Base-by-base conservation (phyloP, 92 coral and sea anemone species). In the Palythoa grandis region DNA sequence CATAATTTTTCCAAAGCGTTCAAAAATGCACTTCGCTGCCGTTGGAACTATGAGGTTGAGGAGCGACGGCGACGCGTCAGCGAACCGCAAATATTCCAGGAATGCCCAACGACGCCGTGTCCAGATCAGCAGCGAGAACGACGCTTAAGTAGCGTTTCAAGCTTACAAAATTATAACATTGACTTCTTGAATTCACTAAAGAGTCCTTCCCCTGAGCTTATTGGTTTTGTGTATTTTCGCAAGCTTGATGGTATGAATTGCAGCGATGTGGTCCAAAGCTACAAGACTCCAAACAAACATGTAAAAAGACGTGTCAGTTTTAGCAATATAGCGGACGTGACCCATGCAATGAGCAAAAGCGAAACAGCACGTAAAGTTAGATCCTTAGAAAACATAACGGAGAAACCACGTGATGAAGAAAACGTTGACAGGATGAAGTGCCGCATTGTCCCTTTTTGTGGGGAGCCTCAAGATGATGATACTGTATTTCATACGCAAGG, bases 1-100 rank as follows among this genome's bases (percentile, higher is more conserved):
- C 88, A 77, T 66, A 93, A 89, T 57, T 91, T 91, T 72, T 78
- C 94, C 56, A 91, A 83, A 68, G 97, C 93, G 15, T 91, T 93
- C 68, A 89, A 87, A 23, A 88, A 93, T 56, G 94, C 94, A n/a
- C 82, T 93, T 43, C 90, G 94, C 6, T 93, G 97, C 54, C 85
- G 88, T 65, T 93, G 93, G 67, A 89, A 86, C 53, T 93, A 91
- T 88, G 97, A 87, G 40, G 50, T 82, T 14, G 97, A 93, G 29
- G 93, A 91, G 85, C 82, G 97, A 24, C 91, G 97, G 37, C 76
- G 90, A 23, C 85, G 72, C 40, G 73, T 48, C 13, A 90, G 90
- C 15, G 82, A 75, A 48, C 79, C 63, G 48, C 37, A 52, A 22
- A 25, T 75, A 20, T 52, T 20, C 79, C 39, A 50, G 17, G 79